These are phyloP conservation scores for Petrocephalus zakoni DNA, from an alignment of 2,113 vertebrate species.

Conservation along the genomic window DNA sequence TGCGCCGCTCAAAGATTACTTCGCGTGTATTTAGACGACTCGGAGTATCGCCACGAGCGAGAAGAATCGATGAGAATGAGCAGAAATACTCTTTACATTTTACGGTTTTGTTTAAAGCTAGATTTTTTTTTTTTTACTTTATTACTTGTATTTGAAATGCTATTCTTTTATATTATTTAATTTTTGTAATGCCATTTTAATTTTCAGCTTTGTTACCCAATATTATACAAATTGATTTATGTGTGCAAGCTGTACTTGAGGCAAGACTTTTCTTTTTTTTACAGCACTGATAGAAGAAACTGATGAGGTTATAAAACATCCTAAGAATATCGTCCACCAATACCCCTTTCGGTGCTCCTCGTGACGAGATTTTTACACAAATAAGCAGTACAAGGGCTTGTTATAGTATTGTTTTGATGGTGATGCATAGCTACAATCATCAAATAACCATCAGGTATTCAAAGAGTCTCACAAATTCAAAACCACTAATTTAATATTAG, in stretches of 20 bases:
- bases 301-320: slow-evolving; percentile 44
- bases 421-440: not conserved
- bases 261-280: slow-evolving; percentile 52
- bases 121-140: slow-evolving; percentile 72
- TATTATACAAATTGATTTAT: slow-evolving; percentile 70
- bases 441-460: not conserved
- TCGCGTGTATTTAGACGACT: slow-evolving; percentile 79
- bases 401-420: not conserved
- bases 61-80: slow-evolving; percentile 39
- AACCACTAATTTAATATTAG: not conserved
- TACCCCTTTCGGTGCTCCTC: slow-evolving; percentile 7
- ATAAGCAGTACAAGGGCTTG: not conserved
- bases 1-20: slow-evolving; percentile 97
- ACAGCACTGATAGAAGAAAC: slow-evolving; percentile 57
- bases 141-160: slow-evolving; percentile 77
- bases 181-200: slow-evolving; percentile 71
- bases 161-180: slow-evolving; percentile 82
- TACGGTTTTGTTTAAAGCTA: not conserved
- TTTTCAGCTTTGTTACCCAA: slow-evolving; percentile 87
- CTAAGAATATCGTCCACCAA: not conserved
- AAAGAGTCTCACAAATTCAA: not conserved
- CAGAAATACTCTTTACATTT: slow-evolving; percentile 37
- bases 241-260: slow-evolving; percentile 72
- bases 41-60: slow-evolving; percentile 35
- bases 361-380: not conserved